Conservation (phyloP, 64 coral and sea anemone species). For the Montipora cactus region DNA sequence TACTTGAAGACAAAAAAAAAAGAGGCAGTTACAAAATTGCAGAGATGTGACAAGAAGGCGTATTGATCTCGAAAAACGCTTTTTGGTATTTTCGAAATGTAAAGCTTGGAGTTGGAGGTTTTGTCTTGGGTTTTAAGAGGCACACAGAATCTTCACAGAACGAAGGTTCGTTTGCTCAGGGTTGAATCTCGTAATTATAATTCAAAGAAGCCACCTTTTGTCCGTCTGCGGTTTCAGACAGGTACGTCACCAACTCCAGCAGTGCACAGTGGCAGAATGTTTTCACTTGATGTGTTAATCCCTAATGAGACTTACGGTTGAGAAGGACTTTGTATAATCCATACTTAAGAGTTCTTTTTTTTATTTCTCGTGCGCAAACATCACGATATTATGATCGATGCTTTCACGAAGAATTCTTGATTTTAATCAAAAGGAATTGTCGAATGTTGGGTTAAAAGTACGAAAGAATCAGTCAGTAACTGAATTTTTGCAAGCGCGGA, state of each 20-base stretch:
- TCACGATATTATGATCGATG: background rate
- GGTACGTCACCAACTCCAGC: background rate
- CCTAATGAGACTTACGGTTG: background rate
- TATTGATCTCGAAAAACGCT: too few species aligned
- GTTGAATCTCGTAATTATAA: too few species aligned
- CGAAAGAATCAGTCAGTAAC: background rate
- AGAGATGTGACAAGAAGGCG: too few species aligned
- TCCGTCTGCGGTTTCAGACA: background rate
- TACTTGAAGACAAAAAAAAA: too few species aligned
- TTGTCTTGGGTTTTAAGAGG: too few species aligned
- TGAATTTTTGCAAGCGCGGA: too few species aligned
- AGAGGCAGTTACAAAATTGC: too few species aligned
- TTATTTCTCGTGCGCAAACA: background rate
- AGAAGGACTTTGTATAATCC: conserved; percentile 13
- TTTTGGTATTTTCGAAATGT: too few species aligned
- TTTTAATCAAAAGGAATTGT: background rate
- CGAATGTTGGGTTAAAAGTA: background rate
- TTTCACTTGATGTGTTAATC: background rate
- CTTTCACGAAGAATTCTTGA: background rate
- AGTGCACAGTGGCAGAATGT: background rate
- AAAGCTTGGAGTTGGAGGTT: too few species aligned
- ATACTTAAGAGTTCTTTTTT: background rate
- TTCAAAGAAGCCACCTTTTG: background rate
- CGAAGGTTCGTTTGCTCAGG: too few species aligned
- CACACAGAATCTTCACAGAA: too few species aligned